Conservation (phyloP, 2,888 invertebrate genomes). For the Hofmannophila pseudospretella region DNA sequence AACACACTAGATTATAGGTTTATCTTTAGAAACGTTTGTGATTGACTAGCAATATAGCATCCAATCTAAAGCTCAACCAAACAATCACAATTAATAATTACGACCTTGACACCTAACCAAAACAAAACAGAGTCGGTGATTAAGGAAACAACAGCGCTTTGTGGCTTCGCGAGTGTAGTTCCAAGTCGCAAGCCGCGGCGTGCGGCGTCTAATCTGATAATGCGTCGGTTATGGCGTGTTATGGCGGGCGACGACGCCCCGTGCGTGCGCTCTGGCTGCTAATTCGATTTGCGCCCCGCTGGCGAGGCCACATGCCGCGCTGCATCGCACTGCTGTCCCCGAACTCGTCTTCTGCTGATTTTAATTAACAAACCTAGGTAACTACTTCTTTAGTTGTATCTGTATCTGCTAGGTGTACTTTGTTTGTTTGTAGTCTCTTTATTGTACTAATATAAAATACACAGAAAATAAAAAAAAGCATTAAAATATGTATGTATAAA, state of each 20-base stretch:
- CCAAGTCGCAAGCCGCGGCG: constrained; percentile 30
- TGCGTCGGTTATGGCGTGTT: constrained; percentile 34
- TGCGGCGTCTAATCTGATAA: constrained; percentile 41
- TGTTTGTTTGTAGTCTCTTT: too few species aligned
- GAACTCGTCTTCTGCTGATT: constrained; percentile 41
- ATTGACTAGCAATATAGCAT: too few species aligned
- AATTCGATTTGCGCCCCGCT: constrained; percentile 32
- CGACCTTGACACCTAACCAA: constrained; percentile 12
- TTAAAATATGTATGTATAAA: too few species aligned
- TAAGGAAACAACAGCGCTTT: constrained; percentile 25
- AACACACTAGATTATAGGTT: too few species aligned
- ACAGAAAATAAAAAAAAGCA: too few species aligned
- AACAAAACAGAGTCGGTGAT: constrained; percentile 12
- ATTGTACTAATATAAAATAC: too few species aligned
- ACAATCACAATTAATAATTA: constrained; percentile 1
- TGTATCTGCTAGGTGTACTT: too few species aligned
- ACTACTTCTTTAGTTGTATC: constrained; percentile 1
- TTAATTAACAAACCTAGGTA: constrained; percentile 53
- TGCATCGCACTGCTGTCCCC: constrained; percentile 17
- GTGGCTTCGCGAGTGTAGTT: constrained; percentile 16
- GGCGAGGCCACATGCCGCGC: constrained; percentile 33
- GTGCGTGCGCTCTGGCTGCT: constrained; percentile 16
- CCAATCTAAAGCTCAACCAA: too few species aligned
- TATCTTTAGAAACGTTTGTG: too few species aligned
- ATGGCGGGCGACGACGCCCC: constrained; percentile 5